Percentiles rank a stretch among this genome's conserved stretches.
Conservation (phyloP, 2,113 vertebrate species). For the Otolemur garnettii region DNA sequence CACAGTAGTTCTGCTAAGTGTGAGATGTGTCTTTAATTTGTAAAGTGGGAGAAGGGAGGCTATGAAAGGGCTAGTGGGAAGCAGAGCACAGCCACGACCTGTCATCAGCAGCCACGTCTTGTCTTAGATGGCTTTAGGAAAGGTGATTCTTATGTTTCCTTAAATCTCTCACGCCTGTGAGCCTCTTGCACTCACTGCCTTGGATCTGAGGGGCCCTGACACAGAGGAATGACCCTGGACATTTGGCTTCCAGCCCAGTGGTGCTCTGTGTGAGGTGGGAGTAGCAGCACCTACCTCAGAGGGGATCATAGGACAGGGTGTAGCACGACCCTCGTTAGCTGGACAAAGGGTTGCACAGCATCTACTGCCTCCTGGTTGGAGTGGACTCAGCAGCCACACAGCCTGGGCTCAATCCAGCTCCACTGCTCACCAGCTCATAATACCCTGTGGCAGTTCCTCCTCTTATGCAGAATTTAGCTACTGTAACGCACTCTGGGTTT, state of each 20-base stretch:
- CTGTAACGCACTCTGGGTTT: conserved; percentile 39
- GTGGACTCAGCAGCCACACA: not conserved
- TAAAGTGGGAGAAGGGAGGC: not conserved
- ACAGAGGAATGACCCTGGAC: not conserved
- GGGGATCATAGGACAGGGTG: too few species aligned
- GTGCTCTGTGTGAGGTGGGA: not conserved
- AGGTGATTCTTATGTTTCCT: not conserved
- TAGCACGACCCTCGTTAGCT: not conserved
- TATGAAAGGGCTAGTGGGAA: not conserved
- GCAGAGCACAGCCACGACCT: not conserved
- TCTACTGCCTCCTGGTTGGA: not conserved
- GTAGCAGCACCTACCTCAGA: too few species aligned
- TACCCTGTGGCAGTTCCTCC: conserved; percentile 54
- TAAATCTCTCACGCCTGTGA: not conserved
- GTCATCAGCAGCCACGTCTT: not conserved
- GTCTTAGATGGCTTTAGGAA: not conserved
- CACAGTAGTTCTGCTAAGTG: not conserved
- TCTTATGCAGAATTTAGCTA: conserved; percentile 67
- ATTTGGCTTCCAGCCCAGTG: not conserved
- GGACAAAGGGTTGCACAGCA: not conserved
- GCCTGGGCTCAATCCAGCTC: not conserved
- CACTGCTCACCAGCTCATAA: not conserved
- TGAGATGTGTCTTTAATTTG: not conserved
- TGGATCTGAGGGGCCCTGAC: not conserved
- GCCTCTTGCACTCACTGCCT: not conserved